phyloP scores from a whole-genome alignment of 2,113 vertebrate genomes.

The Mirounga angustirostris region DNA sequence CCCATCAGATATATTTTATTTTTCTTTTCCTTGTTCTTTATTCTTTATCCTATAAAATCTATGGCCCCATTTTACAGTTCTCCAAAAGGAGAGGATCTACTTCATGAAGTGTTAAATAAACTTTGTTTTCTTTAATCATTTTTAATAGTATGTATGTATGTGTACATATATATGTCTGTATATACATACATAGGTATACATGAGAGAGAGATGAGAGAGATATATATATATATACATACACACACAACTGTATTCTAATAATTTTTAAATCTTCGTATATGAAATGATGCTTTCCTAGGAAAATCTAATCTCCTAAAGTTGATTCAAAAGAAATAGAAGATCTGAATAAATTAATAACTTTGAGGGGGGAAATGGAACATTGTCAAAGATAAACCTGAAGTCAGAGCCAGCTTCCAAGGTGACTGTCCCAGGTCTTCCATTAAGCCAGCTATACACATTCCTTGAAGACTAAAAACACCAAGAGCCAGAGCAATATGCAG shows the following conservation, averaged over 20 bases:
- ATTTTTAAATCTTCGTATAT: neutral
- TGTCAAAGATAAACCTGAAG: neutral
- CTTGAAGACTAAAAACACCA: constrained; percentile 1
- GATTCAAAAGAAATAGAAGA: constrained; percentile 53
- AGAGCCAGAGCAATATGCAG: neutral
- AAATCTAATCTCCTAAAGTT: constrained; percentile 30
- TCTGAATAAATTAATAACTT: neutral
- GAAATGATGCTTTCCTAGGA: neutral
- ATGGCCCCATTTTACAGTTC: neutral
- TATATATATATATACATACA: neutral
- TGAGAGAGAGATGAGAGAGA: neutral
- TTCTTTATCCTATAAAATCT: neutral
- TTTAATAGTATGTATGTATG: neutral
- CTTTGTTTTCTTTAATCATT: neutral
- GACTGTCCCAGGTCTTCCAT: neutral
- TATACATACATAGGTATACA: neutral
- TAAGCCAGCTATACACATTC: neutral
- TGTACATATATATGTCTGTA: neutral
- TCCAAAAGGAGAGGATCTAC: neutral
- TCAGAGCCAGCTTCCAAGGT: neutral
- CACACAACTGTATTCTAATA: neutral
- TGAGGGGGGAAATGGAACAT: neutral
- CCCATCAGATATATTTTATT: neutral
- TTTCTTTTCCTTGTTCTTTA: neutral
- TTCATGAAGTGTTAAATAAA: neutral